Evolutionary conservation across 2,113 vertebrate genomes (phyloP).

Genomic region (Etia nguti): DNA sequence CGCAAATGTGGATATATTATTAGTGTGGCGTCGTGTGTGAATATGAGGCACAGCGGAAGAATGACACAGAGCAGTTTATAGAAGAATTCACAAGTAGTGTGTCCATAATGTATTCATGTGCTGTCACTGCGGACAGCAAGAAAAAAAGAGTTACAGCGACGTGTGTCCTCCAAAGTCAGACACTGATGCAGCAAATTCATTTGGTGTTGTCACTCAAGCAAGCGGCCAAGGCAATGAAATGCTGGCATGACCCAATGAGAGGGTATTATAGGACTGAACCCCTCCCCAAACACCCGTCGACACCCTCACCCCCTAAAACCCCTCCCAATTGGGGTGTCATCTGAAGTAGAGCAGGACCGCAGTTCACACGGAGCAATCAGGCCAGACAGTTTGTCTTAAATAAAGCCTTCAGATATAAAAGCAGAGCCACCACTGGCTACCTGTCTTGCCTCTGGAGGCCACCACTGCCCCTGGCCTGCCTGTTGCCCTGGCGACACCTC

Average conservation of each 20-base stretch:
- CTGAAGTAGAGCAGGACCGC: not conserved
- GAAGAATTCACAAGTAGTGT: constrained; percentile 29
- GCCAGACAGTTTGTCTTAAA: constrained; percentile 48
- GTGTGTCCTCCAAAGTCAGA: constrained; percentile 63
- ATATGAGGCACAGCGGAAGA: constrained; percentile 17
- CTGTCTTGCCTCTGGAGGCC: constrained; percentile 43
- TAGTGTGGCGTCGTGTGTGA: not conserved
- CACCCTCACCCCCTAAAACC: not conserved
- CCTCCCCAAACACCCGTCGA: not conserved
- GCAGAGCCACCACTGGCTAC: constrained; percentile 38
- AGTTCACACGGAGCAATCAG: constrained; percentile 36
- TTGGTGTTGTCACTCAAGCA: constrained; percentile 61
- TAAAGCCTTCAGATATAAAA: constrained; percentile 49
- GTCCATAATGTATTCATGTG: constrained; percentile 52
- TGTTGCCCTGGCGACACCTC: constrained; percentile 50
- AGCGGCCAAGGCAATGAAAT: constrained; percentile 44
- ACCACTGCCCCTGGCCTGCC: constrained; percentile 40
- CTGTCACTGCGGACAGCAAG: constrained; percentile 52
- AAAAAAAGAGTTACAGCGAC: constrained; percentile 42
- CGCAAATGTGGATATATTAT: not conserved
- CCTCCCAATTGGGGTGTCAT: constrained; percentile 12
- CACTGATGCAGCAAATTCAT: constrained; percentile 64
- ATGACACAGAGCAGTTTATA: constrained; percentile 10
- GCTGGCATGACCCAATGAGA: constrained; percentile 27
- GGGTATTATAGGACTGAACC: constrained; percentile 36